Conservation (phyloP, 2,797 vertebrate genomes). For the Iguana delicatissima region DNA sequence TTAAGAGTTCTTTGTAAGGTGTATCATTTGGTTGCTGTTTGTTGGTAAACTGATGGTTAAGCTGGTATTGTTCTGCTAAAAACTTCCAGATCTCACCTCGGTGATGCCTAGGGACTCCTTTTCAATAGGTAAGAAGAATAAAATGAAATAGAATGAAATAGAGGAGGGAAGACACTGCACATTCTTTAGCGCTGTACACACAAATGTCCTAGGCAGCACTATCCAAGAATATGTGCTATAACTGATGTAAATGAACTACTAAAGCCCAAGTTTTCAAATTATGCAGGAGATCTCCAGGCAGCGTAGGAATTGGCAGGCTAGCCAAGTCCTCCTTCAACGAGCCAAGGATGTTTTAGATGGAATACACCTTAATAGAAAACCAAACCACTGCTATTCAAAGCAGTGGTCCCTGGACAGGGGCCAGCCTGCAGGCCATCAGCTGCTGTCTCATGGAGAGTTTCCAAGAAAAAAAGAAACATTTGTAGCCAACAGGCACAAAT, state of each 20-base stretch:
- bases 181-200: background rate
- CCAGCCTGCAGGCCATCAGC: no score
- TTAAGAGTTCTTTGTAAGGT: slow-evolving; percentile 95
- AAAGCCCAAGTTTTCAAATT: background rate
- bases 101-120: slow-evolving; percentile 94
- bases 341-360: background rate
- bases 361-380: background rate
- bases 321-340: background rate
- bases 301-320: background rate
- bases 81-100: slow-evolving; percentile 98
- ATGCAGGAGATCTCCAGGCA: background rate
- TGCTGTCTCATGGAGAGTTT: no score
- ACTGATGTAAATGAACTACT: background rate
- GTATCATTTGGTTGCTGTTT: slow-evolving; percentile 85
- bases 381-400: no score
- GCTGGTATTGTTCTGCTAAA: slow-evolving; percentile 92
- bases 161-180: no score
- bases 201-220: background rate
- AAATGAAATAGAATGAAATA: slow-evolving; percentile 34
- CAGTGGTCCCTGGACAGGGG: no score
- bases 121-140: background rate
- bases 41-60: slow-evolving; percentile 86
- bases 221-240: background rate
- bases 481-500: no score
- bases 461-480: no score